Base-by-base conservation (phyloP, 2,888 invertebrate species). In the Trichopria drosophilae region DNA sequence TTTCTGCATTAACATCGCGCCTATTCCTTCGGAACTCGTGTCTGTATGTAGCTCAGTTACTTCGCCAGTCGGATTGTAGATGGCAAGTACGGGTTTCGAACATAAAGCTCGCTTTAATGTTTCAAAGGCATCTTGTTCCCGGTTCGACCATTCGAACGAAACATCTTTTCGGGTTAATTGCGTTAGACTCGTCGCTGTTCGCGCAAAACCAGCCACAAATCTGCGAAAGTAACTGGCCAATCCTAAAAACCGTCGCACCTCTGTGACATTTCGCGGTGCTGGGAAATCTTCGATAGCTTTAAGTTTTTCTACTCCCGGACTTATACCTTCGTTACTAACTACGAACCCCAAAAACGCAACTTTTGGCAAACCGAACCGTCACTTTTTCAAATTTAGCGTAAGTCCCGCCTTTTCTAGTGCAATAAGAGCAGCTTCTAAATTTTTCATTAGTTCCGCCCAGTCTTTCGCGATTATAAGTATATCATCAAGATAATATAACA, bases 331-430 rank as follows among this genome's bases (percentile, higher is more conserved):
- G 10, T 36, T 20, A 1, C 47, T 34, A 2, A 57, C 40, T 12
- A 23, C 31, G 42, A 64, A 65, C 3, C 72, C 70, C 10, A 71
- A 55, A 34, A 61, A 67, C 13, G 60, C 49, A 0, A 72, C 53
- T 31, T 61, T 37, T 6, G 26, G 26, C 10, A 51, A 29, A 2
- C 57, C 63, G 51, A 70, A 67, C 6, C 50, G 35, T 32, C 66
- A 67, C 48, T 71, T 68, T 1, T 18, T 41, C 2, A 63, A 39
- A 31, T 68, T 67, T 5, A 72, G 34, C 0, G 65, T 70, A 7
- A 69, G 41, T 1, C 61, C 55, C 0, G 63, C 62, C 7, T 52
- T 24, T 7, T 51, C 34, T 3, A 67, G 39, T 6, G 57, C 53
- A 13, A 61, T 43, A 1, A 69, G 50, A 6, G 67, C 59, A 31